phyloP scores from a whole-genome alignment of 1,140 invertebrate genomes.

The Drosophila burlai region DNA sequence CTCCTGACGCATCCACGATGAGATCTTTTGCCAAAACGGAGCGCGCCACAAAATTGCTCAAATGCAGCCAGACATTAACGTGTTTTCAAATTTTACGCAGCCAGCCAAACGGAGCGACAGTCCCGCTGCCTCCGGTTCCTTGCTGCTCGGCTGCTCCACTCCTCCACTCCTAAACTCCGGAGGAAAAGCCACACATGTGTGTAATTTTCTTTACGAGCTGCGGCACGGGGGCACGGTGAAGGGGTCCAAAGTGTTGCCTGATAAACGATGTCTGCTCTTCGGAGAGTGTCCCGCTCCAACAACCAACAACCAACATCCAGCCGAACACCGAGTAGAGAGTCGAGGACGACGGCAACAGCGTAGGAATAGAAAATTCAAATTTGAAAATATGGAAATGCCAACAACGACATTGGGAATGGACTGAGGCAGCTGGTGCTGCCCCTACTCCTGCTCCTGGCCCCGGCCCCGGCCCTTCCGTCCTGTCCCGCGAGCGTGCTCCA shows the following conservation, averaged over 20 bases:
- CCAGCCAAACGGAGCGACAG: constrained; percentile 62
- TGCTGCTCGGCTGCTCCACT: not conserved
- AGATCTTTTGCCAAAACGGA: constrained; percentile 37
- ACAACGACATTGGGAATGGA: constrained; percentile 42
- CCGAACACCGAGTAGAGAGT: constrained; percentile 5
- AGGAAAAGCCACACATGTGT: constrained; percentile 76
- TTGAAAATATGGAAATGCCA: constrained; percentile 79
- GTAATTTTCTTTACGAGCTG: constrained; percentile 75
- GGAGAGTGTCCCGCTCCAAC: constrained; percentile 11
- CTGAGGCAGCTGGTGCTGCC: constrained; percentile 44
- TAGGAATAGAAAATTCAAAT: constrained; percentile 78
- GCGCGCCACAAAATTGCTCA: constrained; percentile 64
- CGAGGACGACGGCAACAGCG: constrained; percentile 29
- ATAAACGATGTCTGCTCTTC: constrained; percentile 64
- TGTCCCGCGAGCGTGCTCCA: constrained; percentile 26
- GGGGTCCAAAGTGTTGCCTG: constrained; percentile 60
- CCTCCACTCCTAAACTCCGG: constrained; percentile 8
- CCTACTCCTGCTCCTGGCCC: not conserved
- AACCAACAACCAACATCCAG: not conserved
- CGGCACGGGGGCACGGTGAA: not conserved
- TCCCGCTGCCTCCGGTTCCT: constrained; percentile 1
- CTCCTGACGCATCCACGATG: constrained; percentile 7
- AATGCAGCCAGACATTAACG: constrained; percentile 76
- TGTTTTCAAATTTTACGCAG: constrained; percentile 68
- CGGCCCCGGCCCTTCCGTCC: not conserved